Conservation (phyloP, 1,140 invertebrate species). For the Dinoponera quadriceps region DNA sequence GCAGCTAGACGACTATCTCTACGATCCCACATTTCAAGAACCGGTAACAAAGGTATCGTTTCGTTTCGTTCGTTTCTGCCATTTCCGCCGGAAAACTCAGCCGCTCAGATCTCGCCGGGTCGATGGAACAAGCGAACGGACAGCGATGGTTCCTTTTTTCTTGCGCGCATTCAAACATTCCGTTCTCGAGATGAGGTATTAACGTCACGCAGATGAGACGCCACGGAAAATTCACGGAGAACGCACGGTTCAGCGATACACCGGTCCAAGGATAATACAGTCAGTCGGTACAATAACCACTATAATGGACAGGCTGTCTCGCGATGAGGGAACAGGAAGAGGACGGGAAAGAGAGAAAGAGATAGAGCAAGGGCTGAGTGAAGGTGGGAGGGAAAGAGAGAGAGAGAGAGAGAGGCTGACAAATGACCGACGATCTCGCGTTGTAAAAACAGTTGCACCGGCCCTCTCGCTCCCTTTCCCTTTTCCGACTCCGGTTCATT, state of each 20-base stretch:
- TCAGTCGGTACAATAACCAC: slow-evolving; percentile 28
- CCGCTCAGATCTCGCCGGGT: not conserved
- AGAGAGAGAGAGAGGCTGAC: slow-evolving; percentile 55
- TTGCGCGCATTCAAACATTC: slow-evolving; percentile 3
- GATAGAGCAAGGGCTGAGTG: not conserved
- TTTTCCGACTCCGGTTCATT: slow-evolving; percentile 69
- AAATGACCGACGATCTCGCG: slow-evolving; percentile 68
- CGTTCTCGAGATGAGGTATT: not conserved
- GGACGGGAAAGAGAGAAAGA: not conserved
- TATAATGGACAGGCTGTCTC: slow-evolving; percentile 41
- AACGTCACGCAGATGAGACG: not conserved
- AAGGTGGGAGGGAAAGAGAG: not conserved
- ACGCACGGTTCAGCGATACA: not conserved
- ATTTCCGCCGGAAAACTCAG: too few species aligned
- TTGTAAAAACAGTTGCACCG: slow-evolving; percentile 71
- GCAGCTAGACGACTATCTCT: too few species aligned
- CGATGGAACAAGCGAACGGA: not conserved
- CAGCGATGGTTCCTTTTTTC: not conserved
- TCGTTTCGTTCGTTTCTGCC: too few species aligned
- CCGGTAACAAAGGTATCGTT: too few species aligned
- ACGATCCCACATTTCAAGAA: too few species aligned
- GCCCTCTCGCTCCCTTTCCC: slow-evolving; percentile 39
- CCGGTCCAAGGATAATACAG: slow-evolving; percentile 9
- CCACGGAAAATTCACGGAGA: not conserved
- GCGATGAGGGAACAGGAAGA: not conserved